Evolutionary conservation across 2,797 vertebrate genomes (phyloP).

Genomic region (Pipistrellus pipistrellus): DNA sequence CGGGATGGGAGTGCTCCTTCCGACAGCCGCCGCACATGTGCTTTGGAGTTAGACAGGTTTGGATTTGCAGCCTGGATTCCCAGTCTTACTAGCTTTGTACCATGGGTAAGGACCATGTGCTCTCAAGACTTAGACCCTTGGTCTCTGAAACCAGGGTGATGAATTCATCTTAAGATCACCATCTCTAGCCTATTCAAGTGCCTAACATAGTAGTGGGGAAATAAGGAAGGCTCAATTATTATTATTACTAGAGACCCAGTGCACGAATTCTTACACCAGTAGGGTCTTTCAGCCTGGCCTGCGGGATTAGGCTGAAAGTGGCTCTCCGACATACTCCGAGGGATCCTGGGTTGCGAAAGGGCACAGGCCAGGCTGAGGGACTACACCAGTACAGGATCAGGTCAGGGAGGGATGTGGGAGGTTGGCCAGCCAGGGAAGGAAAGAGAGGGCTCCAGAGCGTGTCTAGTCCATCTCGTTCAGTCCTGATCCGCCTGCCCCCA

Average conservation of each 20-base stretch:
- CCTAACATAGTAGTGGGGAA: neutral
- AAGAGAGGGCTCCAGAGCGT: fast-evolving
- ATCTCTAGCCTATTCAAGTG: neutral
- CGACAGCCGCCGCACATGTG: fast-evolving
- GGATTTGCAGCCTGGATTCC: neutral
- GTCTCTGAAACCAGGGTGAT: neutral
- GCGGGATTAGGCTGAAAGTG: too few relatives aligned
- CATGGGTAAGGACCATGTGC: neutral
- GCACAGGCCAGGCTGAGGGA: too few relatives aligned
- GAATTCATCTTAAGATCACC: neutral
- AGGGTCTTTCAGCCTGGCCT: too few relatives aligned
- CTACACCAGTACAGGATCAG: too few relatives aligned
- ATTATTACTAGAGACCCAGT: neutral
- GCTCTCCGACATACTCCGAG: too few relatives aligned
- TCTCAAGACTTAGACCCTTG: neutral
- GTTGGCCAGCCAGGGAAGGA: too few relatives aligned
- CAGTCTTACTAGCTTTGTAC: neutral
- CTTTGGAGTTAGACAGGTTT: neutral
- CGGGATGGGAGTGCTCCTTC: neutral
- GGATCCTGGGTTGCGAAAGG: too few relatives aligned
- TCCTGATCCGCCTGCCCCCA: too few relatives aligned
- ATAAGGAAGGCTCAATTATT: neutral
- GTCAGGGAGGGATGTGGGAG: too few relatives aligned
- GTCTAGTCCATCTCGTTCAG: too few relatives aligned
- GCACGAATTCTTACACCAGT: too few relatives aligned